Evolutionary conservation across 2,797 vertebrate species (phyloP).

Genomic region (Podarcis siculus): DNA sequence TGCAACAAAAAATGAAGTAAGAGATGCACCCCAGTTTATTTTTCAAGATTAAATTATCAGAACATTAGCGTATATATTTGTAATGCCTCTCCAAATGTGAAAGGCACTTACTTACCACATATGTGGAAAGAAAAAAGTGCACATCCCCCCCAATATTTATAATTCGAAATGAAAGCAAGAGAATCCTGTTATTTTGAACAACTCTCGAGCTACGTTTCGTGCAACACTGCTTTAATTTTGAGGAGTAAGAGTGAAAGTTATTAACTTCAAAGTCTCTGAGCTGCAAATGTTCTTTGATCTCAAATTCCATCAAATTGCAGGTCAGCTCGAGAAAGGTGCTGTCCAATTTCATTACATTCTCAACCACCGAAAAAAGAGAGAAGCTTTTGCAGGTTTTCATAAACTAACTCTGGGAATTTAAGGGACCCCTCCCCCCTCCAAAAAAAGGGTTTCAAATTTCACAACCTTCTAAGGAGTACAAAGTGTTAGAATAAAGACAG

Average conservation of each 20-base stretch:
- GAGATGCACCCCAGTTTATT: accelerated
- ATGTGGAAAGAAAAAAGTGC: not conserved
- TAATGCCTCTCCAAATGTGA: not conserved
- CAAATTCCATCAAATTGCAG: conserved; percentile 72
- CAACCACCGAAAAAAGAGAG: not conserved
- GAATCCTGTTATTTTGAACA: conserved; percentile 48
- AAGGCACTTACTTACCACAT: not conserved
- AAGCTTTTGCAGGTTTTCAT: not conserved
- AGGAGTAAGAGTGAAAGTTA: conserved; percentile 65
- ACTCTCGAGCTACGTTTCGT: conserved; percentile 38
- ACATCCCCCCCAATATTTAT: not conserved
- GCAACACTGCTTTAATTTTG: conserved; percentile 57
- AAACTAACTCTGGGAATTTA: not conserved
- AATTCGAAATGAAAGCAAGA: conserved; percentile 13
- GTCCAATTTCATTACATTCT: conserved; percentile 60
- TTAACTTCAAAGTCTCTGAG: conserved; percentile 66
- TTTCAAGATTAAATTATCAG: not conserved
- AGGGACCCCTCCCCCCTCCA: conserved; percentile 12
- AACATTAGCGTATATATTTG: not conserved
- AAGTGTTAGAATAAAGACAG: conserved; percentile 22
- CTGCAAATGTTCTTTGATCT: conserved; percentile 68
- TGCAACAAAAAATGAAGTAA: accelerated
- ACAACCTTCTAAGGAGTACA: not conserved
- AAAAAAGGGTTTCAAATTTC: not conserved
- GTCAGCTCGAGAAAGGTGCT: conserved; percentile 62